Conservation (phyloP, 1,140 invertebrate genomes). For the Cephus cinctus region DNA sequence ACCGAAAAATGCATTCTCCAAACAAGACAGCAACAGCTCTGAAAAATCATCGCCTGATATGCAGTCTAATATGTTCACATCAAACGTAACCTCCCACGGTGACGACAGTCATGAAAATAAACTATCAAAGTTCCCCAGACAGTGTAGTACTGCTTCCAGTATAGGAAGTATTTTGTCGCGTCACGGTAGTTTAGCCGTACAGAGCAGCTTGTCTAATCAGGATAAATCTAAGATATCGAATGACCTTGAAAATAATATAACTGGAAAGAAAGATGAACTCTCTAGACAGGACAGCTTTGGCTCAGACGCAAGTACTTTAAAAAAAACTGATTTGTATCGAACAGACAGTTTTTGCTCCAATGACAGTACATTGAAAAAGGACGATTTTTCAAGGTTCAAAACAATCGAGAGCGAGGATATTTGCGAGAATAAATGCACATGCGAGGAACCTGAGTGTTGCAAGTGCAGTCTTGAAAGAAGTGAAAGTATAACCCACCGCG, state of each 20-base stretch:
- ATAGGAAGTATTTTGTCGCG: slow-evolving; percentile 32
- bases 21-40: slow-evolving; percentile 10
- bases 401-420: slow-evolving; percentile 8
- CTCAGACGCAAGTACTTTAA: slow-evolving; percentile 26
- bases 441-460: background rate
- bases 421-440: slow-evolving; percentile 5
- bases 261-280: slow-evolving; percentile 15
- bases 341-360: slow-evolving; percentile 30
- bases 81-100: slow-evolving; percentile 2
- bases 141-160: slow-evolving; percentile 27
- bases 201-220: slow-evolving; percentile 21
- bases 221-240: no score
- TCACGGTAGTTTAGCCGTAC: slow-evolving; percentile 27
- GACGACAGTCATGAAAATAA: slow-evolving; percentile 6
- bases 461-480: slow-evolving; percentile 5
- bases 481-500: background rate
- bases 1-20: slow-evolving; percentile 37
- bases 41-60: slow-evolving; percentile 9
- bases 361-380: slow-evolving; percentile 23
- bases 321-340: slow-evolving; percentile 13
- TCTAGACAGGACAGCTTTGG: slow-evolving; percentile 17
- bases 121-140: slow-evolving; percentile 13
- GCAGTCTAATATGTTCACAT: background rate
- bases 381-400: slow-evolving; percentile 16
- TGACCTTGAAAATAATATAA: no score